Conservation (phyloP, 2,113 vertebrate genomes). For the Notothenia rossii region DNA sequence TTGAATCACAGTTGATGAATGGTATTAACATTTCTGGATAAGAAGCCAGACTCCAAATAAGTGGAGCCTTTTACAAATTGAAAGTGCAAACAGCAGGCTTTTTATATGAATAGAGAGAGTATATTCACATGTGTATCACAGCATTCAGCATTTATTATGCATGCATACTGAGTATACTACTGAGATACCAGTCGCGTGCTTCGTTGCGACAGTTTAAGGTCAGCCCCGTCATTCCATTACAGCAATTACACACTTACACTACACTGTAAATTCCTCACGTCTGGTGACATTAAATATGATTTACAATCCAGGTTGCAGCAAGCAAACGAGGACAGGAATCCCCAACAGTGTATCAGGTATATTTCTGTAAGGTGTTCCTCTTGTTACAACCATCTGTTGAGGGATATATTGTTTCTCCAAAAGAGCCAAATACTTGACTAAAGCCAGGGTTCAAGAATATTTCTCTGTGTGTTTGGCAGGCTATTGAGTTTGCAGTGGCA, state of each 20-base stretch:
- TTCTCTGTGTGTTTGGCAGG: constrained; percentile 49
- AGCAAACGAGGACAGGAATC: constrained; percentile 54
- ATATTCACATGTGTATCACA: neutral
- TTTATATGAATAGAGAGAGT: constrained; percentile 10
- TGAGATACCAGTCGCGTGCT: constrained; percentile 26
- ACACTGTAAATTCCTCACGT: constrained; percentile 55
- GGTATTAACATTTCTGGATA: constrained; percentile 42
- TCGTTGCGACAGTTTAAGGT: constrained; percentile 48
- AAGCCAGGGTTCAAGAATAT: constrained; percentile 40
- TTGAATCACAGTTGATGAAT: constrained; percentile 59
- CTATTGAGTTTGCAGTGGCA: constrained; percentile 44
- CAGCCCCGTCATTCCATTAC: constrained; percentile 55
- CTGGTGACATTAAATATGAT: constrained; percentile 68
- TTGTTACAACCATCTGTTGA: constrained; percentile 57
- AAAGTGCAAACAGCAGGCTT: neutral
- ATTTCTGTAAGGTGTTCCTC: constrained; percentile 54
- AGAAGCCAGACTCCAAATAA: constrained; percentile 43
- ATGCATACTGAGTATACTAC: neutral
- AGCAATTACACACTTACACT: constrained; percentile 61
- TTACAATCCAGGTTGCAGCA: constrained; percentile 46
- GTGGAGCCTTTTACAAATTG: neutral
- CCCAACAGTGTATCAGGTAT: constrained; percentile 61
- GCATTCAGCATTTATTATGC: neutral
- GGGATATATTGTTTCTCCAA: constrained; percentile 41
- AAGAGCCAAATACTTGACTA: constrained; percentile 43